Conservation (phyloP, 2,797 vertebrate genomes). For the Arnoldichthys spilopterus region DNA sequence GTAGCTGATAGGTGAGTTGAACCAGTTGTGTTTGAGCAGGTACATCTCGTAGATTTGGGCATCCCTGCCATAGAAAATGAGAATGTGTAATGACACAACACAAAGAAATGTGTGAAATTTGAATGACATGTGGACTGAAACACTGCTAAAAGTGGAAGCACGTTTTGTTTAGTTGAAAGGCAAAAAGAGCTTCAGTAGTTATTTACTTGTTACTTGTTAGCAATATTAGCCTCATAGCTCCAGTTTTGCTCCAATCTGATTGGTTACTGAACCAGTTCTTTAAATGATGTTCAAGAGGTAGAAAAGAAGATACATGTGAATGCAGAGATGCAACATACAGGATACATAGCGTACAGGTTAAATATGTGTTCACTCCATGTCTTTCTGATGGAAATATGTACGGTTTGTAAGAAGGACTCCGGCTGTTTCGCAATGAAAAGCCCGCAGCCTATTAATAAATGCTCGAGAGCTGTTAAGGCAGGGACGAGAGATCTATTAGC, state of each 20-base stretch:
- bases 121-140: no score
- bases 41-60: no score
- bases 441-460: constrained; percentile 32
- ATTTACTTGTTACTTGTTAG: no score
- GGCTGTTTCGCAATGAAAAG: constrained; percentile 32
- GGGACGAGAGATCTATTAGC: constrained; percentile 51
- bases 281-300: background rate
- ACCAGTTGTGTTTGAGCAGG: no score
- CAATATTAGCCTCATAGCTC: background rate
- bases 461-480: constrained; percentile 33
- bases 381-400: background rate
- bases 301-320: background rate
- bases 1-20: no score
- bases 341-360: background rate
- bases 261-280: background rate
- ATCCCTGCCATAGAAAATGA: no score
- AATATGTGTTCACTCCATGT: background rate
- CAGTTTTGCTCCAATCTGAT: background rate
- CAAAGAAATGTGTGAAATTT: no score
- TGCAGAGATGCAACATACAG: background rate
- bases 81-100: no score
- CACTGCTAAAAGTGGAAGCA: no score
- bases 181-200: no score
- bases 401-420: constrained; percentile 6
- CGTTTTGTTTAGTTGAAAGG: no score